A percentile compares a stretch with the other conserved stretches of the same genome.
phyloP scores from a whole-genome alignment of 2,113 vertebrate species.

The Apus apus region DNA sequence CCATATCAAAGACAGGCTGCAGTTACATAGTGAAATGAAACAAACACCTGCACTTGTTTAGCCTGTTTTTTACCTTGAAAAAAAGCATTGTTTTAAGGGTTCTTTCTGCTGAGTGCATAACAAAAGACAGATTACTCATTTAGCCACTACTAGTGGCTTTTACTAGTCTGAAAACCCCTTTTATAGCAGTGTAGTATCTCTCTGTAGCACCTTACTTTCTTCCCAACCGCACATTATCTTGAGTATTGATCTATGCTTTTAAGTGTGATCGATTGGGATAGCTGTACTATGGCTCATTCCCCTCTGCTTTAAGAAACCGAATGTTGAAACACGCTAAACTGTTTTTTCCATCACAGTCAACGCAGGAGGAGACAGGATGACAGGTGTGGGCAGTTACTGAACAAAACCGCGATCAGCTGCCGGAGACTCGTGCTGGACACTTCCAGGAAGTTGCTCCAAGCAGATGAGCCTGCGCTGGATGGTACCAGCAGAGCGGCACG shows the following conservation, averaged over 20 bases:
- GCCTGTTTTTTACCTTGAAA: background rate
- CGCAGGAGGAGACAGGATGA: rapidly evolving
- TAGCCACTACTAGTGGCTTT: background rate
- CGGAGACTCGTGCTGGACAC: background rate
- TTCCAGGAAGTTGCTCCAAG: background rate
- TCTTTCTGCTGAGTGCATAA: background rate
- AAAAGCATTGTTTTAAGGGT: background rate
- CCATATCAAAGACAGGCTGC: background rate
- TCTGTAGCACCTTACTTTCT: background rate
- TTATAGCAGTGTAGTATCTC: background rate
- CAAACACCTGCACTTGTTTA: background rate
- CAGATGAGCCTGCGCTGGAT: rapidly evolving
- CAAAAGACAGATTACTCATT: background rate
- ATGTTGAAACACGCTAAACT: background rate
- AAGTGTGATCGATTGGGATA: background rate
- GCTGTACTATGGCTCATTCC: background rate
- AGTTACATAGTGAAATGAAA: background rate
- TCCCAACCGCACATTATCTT: background rate
- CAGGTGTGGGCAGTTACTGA: background rate
- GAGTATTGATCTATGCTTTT: background rate
- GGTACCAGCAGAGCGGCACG: background rate
- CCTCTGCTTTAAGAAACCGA: background rate
- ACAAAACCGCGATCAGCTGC: background rate
- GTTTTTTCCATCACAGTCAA: background rate
- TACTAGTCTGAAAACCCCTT: background rate